phyloP scores from a whole-genome alignment of 2,113 vertebrate genomes.

The human region DNA sequence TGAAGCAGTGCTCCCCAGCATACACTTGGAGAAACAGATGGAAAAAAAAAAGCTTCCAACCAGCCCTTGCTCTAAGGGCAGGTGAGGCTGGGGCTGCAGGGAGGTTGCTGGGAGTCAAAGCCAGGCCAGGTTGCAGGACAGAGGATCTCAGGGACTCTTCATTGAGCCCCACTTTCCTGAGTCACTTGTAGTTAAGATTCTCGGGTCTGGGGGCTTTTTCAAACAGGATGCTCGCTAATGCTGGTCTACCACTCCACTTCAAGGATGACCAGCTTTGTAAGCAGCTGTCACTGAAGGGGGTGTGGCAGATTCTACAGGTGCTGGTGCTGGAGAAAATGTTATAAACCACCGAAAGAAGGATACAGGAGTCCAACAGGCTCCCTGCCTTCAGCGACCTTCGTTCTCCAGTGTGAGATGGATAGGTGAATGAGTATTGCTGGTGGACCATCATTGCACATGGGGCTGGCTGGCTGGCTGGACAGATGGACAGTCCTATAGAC shows the following conservation, averaged over 20 bases:
- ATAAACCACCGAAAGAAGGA: background rate
- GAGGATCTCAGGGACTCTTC: background rate
- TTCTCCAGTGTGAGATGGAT: background rate
- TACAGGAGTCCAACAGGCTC: background rate
- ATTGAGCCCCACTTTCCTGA: background rate
- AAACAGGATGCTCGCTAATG: background rate
- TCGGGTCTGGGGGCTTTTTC: background rate
- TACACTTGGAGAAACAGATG: background rate
- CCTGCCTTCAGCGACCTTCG: background rate
- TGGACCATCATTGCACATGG: accelerated
- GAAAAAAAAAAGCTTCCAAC: background rate
- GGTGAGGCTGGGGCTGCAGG: background rate
- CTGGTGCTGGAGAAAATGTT: background rate
- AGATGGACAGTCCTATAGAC: background rate
- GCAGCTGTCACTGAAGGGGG: background rate
- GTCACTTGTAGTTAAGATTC: background rate
- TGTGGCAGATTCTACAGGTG: background rate
- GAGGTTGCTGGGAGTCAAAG: background rate
- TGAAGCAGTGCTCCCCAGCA: background rate
- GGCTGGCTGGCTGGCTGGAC: background rate
- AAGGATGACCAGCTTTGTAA: background rate
- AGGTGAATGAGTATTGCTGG: accelerated
- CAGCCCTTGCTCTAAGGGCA: background rate
- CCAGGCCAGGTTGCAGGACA: background rate
- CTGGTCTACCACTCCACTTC: accelerated